These are phyloP conservation scores for Eubasilissa regina DNA, from an alignment of 1,140 invertebrate species.

Conservation along the genomic window DNA sequence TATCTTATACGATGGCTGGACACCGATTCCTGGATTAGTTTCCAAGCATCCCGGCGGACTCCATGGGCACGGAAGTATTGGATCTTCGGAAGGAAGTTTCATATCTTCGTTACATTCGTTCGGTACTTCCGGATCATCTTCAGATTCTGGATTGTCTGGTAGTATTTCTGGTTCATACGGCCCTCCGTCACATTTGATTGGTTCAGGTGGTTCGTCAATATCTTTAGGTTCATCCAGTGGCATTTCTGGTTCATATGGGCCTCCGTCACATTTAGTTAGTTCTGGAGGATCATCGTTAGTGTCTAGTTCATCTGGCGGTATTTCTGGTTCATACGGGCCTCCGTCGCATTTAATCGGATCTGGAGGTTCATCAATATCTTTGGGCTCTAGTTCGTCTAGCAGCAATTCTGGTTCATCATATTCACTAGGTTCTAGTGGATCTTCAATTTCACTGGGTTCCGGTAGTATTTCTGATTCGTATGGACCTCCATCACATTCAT, in stretches of 20 bases:
- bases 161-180: conserved; percentile 61
- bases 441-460: conserved; percentile 20
- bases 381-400: not conserved
- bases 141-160: conserved; percentile 33
- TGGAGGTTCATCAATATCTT: no score
- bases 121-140: conserved; percentile 15
- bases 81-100: conserved; percentile 60
- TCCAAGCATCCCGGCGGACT: conserved; percentile 63
- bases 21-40: conserved; percentile 79
- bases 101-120: conserved; percentile 38
- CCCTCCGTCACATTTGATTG: conserved; percentile 51
- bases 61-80: not conserved
- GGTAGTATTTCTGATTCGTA: conserved; percentile 58
- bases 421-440: not conserved
- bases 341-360: no score
- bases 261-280: conserved; percentile 39
- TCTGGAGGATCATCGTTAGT: conserved; percentile 62
- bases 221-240: conserved; percentile 11
- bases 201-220: conserved; percentile 5
- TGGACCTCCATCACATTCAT: conserved; percentile 60
- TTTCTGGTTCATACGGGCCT: not conserved
- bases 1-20: conserved; percentile 88
- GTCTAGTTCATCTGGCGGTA: conserved; percentile 54
- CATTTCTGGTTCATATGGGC: conserved; percentile 59
- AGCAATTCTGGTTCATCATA: not conserved